phyloP scores from a whole-genome alignment of 2,113 vertebrate genomes.

The Ellobius talpinus region DNA sequence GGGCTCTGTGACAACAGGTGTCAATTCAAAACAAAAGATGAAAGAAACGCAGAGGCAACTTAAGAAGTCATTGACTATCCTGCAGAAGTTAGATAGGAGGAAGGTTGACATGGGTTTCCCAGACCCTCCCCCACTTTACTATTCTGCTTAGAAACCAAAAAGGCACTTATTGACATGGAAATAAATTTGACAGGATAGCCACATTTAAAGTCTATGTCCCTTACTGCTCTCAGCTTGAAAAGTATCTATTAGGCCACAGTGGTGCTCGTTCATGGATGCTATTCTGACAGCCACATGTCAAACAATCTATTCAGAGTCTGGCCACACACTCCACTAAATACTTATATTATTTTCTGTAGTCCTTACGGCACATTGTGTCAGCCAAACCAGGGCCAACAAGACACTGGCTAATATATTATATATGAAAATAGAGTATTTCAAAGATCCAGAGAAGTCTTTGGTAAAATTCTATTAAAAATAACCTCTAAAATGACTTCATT shows the following conservation, averaged over 20 bases:
- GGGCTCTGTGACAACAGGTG: background rate
- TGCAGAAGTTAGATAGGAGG: background rate
- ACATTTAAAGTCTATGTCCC: background rate
- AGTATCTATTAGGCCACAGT: background rate
- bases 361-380: background rate
- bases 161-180: background rate
- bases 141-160: background rate
- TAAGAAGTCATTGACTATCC: background rate
- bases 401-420: background rate
- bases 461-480: conserved; percentile 26
- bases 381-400: background rate
- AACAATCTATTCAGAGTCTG: background rate
- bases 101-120: background rate
- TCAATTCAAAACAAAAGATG: background rate
- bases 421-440: background rate
- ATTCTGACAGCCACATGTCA: background rate
- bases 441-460: background rate
- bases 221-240: background rate
- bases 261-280: background rate
- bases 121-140: background rate
- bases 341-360: background rate
- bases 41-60: background rate
- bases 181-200: background rate
- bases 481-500: background rate
- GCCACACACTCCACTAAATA: background rate